Evolutionary conservation across 2,888 invertebrate species (phyloP).

Genomic region (Cenopis cana): DNA sequence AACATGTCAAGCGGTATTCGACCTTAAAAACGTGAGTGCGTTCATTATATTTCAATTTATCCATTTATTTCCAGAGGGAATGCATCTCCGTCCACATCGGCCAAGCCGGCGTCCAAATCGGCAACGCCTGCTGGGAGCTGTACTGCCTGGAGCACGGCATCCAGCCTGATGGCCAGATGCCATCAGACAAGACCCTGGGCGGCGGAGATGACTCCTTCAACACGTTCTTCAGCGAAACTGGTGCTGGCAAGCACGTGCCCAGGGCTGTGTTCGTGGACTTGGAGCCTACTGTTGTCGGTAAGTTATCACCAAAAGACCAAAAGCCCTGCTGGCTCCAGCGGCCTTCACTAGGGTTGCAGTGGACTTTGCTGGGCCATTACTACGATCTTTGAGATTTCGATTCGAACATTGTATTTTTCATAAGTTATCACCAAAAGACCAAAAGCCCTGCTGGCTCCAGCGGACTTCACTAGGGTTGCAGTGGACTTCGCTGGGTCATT

Average conservation of each 20-base stretch:
- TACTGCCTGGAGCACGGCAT: slow-evolving; percentile 94
- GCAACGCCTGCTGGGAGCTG: slow-evolving; percentile 94
- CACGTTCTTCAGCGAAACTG: slow-evolving; percentile 91
- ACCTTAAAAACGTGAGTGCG: too few relatives aligned
- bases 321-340: too few relatives aligned
- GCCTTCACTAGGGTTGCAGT: too few relatives aligned
- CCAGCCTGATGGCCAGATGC: slow-evolving; percentile 95
- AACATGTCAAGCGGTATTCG: too few relatives aligned
- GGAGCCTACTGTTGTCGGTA: slow-evolving; percentile 96
- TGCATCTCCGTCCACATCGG: slow-evolving; percentile 95
- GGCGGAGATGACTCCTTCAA: slow-evolving; percentile 91
- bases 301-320: slow-evolving; percentile 58
- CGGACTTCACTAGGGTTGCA: background rate
- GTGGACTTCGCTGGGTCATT: background rate
- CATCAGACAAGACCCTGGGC: slow-evolving; percentile 90
- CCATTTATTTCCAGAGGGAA: slow-evolving; percentile 87
- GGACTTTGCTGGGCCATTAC: too few relatives aligned
- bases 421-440: too few relatives aligned
- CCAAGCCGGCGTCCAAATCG: slow-evolving; percentile 94
- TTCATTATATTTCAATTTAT: too few relatives aligned
- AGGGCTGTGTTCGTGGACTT: slow-evolving; percentile 95
- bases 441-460: background rate
- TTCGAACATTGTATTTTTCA: too few relatives aligned
- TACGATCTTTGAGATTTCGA: too few relatives aligned
- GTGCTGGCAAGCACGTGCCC: slow-evolving; percentile 93